Base-by-base conservation (phyloP, 2,113 vertebrate genomes). In the Tachysurus fulvidraco region DNA sequence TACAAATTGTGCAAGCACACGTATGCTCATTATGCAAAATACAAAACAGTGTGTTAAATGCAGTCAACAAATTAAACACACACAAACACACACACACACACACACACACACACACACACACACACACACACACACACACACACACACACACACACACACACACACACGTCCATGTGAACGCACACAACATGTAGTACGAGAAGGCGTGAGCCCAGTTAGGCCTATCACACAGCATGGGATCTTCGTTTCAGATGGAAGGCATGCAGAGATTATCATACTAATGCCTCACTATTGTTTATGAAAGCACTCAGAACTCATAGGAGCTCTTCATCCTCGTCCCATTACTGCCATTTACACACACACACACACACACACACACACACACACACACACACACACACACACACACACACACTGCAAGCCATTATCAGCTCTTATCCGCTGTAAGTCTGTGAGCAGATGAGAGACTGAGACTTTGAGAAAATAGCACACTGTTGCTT, bases 341-440 rank as follows among this genome's bases (percentile, higher is more conserved):
- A 81, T 84, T 79, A 76, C 76, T 78, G 67, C 88, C 65, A 81
- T 81, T 82, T 60, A 76, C 4, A 87, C 52, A 60, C 44, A 54
- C 28, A 84, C 73, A 84, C 76, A 46, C 79, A 67, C 76, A 83
- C 83, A 84, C 83, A 44, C n/a, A 85, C 64, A 65, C 44, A 71
- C 12, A 92, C 91, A 92, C 92, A 88, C 92, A 76, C 4, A 87
- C 52, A 60, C 44, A 54, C 28, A 84, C 73, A 84, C 76, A 46
- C 79, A 67, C 76, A 83, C 83, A 84, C 83, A 71, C 12, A 92
- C 91, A 92, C 92, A 88, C 92, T 78, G 57, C 52, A 78, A 90
- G 89, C 92, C 92, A 94, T 94, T 94, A 94, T 93, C 93, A 93
- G 91, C 92, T 94, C 93, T 95, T 94, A 94, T 94, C 93, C 90